Conservation (phyloP, 1,140 invertebrate species). For the Drosophila tani region DNA sequence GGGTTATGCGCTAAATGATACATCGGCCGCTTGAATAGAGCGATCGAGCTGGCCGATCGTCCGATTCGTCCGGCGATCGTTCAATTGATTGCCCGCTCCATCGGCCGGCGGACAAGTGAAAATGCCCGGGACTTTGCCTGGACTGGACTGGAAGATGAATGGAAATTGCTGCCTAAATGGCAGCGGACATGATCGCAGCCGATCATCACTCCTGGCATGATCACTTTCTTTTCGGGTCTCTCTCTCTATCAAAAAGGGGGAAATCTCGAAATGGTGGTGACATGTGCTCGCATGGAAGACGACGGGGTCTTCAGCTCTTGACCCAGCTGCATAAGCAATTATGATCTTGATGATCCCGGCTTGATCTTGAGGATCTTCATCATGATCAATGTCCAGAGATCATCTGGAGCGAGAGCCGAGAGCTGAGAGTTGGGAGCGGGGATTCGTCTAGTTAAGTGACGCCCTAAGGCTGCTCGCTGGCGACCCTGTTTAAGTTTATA, state of each 20-base stretch:
- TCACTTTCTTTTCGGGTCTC: conserved; percentile 67
- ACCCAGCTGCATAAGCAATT: conserved; percentile 77
- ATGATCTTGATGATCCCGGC: conserved; percentile 47
- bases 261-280: conserved; percentile 61
- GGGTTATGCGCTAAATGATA: conserved; percentile 81
- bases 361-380: conserved; percentile 47
- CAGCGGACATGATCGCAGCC: conserved; percentile 62
- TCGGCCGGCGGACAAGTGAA: conserved; percentile 63
- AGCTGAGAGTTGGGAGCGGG: conserved; percentile 1
- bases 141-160: conserved; percentile 56
- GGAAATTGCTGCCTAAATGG: conserved; percentile 76
- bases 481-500: conserved; percentile 84
- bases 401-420: conserved; percentile 36
- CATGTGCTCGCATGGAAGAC: conserved; percentile 50
- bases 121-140: conserved; percentile 30
- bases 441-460: conserved; percentile 75
- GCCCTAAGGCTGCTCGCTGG: conserved; percentile 64
- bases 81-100: conserved; percentile 64
- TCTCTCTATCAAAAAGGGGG: neutral
- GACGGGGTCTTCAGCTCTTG: conserved; percentile 47
- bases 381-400: conserved; percentile 70
- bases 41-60: conserved; percentile 51
- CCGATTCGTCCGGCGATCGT: conserved; percentile 43
- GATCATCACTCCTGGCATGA: conserved; percentile 56
- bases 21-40: conserved; percentile 73